phyloP scores from a whole-genome alignment of 2,888 invertebrate genomes.

The Troilus luridus region DNA sequence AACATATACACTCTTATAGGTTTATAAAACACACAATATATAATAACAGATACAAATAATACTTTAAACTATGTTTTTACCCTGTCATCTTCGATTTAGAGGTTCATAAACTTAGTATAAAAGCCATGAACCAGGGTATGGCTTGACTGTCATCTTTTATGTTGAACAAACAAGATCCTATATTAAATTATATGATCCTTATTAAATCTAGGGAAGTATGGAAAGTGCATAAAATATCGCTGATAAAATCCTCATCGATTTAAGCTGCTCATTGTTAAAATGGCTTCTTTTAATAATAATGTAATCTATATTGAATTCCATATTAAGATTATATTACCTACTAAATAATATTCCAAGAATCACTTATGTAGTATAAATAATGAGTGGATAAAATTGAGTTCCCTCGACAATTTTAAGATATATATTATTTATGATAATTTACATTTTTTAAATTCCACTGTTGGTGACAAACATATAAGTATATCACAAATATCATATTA shows the following conservation, averaged over 20 bases:
- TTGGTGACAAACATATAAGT: too few relatives aligned
- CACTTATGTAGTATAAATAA: not conserved
- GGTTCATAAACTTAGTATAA: not conserved
- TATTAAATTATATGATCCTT: constrained; percentile 25
- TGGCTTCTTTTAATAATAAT: constrained; percentile 17
- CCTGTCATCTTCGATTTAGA: not conserved
- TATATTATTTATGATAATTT: too few relatives aligned
- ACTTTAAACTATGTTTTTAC: not conserved
- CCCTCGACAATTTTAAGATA: not conserved
- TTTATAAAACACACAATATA: not conserved
- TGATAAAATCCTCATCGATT: constrained; percentile 29
- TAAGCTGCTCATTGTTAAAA: constrained; percentile 24
- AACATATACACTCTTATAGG: not conserved
- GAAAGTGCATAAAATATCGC: constrained; percentile 4
- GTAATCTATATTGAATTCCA: not conserved
- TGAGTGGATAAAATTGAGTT: not conserved
- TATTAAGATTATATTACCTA: not conserved
- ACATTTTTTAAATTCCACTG: too few relatives aligned
- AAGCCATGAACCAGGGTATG: not conserved
- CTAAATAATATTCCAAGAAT: not conserved
- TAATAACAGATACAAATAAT: not conserved
- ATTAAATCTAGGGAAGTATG: not conserved
- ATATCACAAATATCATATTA: too few relatives aligned
- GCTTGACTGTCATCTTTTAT: not conserved
- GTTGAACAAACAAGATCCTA: not conserved